Evolutionary conservation across 2,113 vertebrate species (phyloP), one percentile per base, ranked within the genome.

Genomic region (Ovibos moschatus): DNA sequence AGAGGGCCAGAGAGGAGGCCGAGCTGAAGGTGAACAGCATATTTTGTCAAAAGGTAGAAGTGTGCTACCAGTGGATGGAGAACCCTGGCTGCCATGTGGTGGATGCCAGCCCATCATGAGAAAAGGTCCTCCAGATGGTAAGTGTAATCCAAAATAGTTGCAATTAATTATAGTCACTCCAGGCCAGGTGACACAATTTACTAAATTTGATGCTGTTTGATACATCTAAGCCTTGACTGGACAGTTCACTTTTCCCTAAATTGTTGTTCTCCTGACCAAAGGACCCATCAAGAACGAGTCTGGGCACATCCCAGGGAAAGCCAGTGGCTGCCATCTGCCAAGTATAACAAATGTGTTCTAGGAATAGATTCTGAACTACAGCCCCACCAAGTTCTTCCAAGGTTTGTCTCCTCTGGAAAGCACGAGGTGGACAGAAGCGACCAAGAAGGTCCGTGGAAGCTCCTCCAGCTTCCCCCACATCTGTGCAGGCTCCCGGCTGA

Each of bases 21-120:
- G 98, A 99, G 85, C 97, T 99, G 88, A 99, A 99, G 97, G 97
- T 97, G 71, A 99, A 99, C 98, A 98, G 89, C 10, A 96, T 99
- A 16, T 99, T 99, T 98, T 99, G 99, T 67, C 98, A 99, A 88
- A 99, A 99, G 98, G 99, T 99, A 88, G 99, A 99, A 97, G 98
- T 99, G 96, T 99, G 99, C 51, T 99, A 99, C 98, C 99, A 92
- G 98, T 99, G 99, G 98, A 99, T 99, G 99, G 99, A 99, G 74
- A 98, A 99, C 92, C 99, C 99, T 15, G 57, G 89, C 0, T 99
- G 99, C 86, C 97, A 98, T 23, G 95, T 98, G 9, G 98, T 99
- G 4, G 99, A 99, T 97, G 99, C 99, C 95, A 99, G 99, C 96
- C 98, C 99, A 85, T 98, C 99, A 57, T 99, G 98, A 97, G 99